A percentile compares a stretch with the other conserved stretches of the same genome.
phyloP scores from a whole-genome alignment of 2,888 invertebrate species.

The Platycheirus albimanus region DNA sequence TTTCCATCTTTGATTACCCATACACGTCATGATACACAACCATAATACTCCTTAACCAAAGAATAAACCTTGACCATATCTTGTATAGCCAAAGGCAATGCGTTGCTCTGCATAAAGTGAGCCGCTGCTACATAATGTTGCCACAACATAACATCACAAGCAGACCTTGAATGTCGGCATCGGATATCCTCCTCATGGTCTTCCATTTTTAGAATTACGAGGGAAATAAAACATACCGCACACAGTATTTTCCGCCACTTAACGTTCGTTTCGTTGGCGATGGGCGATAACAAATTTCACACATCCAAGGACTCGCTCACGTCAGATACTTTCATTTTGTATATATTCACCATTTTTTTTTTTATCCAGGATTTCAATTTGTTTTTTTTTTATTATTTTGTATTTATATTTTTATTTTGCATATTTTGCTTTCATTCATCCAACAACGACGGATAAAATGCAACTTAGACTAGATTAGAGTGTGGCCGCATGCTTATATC shows the following conservation, averaged over 20 bases:
- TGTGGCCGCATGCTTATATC: slow-evolving; percentile 35
- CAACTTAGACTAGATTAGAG: slow-evolving; percentile 65
- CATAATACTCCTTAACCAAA: not conserved
- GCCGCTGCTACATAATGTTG: not conserved
- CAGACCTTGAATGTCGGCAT: slow-evolving; percentile 48
- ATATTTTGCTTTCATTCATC: slow-evolving; percentile 23
- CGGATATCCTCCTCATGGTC: slow-evolving; percentile 33
- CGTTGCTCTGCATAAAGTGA: not conserved
- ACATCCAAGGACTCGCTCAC: slow-evolving; percentile 63
- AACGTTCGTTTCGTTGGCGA: slow-evolving; percentile 56
- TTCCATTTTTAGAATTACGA: slow-evolving; percentile 43
- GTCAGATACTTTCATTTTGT: slow-evolving; percentile 52
- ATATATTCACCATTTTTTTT: not conserved
- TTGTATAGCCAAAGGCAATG: slow-evolving; percentile 31
- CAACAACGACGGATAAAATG: slow-evolving; percentile 54
- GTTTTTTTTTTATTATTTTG: slow-evolving; percentile 1
- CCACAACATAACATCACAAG: not conserved
- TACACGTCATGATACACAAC: not conserved
- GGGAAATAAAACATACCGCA: slow-evolving; percentile 40
- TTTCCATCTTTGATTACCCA: not conserved
- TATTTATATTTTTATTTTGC: slow-evolving; percentile 17
- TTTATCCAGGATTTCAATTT: slow-evolving; percentile 14
- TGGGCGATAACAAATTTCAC: slow-evolving; percentile 64
- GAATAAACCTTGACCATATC: slow-evolving; percentile 54
- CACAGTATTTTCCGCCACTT: slow-evolving; percentile 58